phyloP scores from a whole-genome alignment of 2,888 invertebrate genomes.

The Selenia dentaria region DNA sequence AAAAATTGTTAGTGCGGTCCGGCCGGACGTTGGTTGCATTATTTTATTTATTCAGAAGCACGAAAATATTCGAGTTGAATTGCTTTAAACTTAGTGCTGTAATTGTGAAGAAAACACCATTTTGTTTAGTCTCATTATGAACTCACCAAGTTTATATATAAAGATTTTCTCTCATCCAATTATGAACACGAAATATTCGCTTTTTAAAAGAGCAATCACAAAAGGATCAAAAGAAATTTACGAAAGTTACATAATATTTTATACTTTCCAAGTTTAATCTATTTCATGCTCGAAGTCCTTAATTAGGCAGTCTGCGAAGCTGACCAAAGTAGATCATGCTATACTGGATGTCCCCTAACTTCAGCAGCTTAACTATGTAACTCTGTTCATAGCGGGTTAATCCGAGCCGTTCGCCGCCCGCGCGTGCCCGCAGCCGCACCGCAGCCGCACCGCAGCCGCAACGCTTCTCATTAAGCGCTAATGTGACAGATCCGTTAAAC shows the following conservation, averaged over 20 bases:
- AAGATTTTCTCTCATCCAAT: too few species aligned
- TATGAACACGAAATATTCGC: too few species aligned
- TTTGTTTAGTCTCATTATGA: too few species aligned
- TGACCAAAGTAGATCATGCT: slow-evolving; percentile 30
- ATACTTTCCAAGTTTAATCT: slow-evolving; percentile 15
- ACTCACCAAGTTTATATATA: too few species aligned
- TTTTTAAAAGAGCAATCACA: not conserved
- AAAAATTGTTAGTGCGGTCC: too few species aligned
- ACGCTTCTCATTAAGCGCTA: slow-evolving; percentile 45
- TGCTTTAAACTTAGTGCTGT: too few species aligned
- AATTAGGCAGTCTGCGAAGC: slow-evolving; percentile 28
- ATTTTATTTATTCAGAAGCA: too few species aligned
- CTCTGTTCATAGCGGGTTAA: slow-evolving; percentile 25
- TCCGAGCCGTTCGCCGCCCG: slow-evolving; percentile 15
- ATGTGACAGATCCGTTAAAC: slow-evolving; percentile 42
- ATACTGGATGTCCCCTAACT: slow-evolving; percentile 26
- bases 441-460: slow-evolving; percentile 28
- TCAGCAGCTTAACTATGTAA: slow-evolving; percentile 32
- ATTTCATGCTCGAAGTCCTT: slow-evolving; percentile 14
- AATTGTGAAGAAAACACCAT: too few species aligned
- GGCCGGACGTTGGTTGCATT: too few species aligned
- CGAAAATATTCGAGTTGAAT: too few species aligned
- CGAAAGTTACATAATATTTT: slow-evolving; percentile 1
- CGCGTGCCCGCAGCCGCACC: slow-evolving; percentile 6
- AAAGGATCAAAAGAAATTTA: not conserved